These are phyloP conservation scores for Ctenopoma kingsleyae DNA, from an alignment of 2,797 vertebrate genomes.

Conservation along the genomic window DNA sequence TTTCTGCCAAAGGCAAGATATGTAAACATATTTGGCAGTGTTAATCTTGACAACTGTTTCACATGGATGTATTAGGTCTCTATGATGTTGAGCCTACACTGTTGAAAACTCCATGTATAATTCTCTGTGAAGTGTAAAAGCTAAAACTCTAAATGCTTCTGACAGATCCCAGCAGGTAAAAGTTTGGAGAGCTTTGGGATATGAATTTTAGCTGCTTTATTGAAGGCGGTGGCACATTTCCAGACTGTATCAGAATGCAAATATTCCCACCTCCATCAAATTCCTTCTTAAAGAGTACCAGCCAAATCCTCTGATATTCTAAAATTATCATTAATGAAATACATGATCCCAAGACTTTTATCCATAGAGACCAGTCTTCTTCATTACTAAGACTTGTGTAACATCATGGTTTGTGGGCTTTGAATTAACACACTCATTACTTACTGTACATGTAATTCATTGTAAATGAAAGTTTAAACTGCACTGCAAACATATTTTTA, in stretches of 20 bases:
- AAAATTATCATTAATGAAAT: constrained; percentile 63
- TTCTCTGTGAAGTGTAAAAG: constrained; percentile 84
- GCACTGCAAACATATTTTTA: constrained; percentile 5
- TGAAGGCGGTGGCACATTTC: constrained; percentile 72
- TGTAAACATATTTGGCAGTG: constrained; percentile 79
- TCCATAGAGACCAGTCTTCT: constrained; percentile 27
- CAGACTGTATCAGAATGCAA: constrained; percentile 62
- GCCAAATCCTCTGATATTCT: constrained; percentile 48
- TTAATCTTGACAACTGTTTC: constrained; percentile 86
- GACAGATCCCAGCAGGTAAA: constrained; percentile 87
- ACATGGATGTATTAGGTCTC: constrained; percentile 79
- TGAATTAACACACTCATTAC: constrained; percentile 8
- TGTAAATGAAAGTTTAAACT: background rate
- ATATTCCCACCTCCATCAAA: constrained; percentile 60
- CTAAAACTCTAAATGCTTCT: constrained; percentile 80
- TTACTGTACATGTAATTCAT: background rate
- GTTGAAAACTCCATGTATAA: constrained; percentile 82
- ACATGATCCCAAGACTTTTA: constrained; percentile 38
- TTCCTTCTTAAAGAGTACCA: constrained; percentile 34
- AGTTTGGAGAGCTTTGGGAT: constrained; percentile 79
- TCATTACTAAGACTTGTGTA: constrained; percentile 37
- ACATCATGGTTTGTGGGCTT: constrained; percentile 16
- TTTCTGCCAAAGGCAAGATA: constrained; percentile 62
- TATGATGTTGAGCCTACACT: constrained; percentile 75
- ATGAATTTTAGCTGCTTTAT: constrained; percentile 77